phyloP scores from a whole-genome alignment of 2,113 vertebrate species.

The Rana temporaria region DNA sequence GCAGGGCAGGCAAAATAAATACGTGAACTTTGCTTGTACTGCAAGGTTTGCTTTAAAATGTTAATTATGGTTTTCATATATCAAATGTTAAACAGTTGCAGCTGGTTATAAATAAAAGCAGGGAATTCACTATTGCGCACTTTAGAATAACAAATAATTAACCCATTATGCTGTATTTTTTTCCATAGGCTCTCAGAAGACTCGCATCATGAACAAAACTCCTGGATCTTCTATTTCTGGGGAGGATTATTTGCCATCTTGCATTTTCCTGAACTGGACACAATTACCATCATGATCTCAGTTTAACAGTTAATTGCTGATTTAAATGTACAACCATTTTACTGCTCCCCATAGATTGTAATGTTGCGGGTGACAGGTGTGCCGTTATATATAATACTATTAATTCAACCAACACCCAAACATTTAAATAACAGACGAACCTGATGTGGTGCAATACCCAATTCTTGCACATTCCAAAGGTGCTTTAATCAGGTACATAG shows the following conservation, averaged over 20 bases:
- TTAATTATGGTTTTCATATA: too few relatives aligned
- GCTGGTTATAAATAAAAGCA: too few relatives aligned
- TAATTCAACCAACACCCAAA: neutral
- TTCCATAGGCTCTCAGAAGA: constrained; percentile 43
- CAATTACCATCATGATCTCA: neutral
- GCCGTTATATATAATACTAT: neutral
- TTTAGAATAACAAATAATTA: neutral
- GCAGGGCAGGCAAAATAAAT: too few relatives aligned
- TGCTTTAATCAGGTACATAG: too few relatives aligned
- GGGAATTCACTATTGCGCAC: too few relatives aligned
- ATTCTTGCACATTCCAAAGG: too few relatives aligned
- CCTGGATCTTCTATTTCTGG: neutral
- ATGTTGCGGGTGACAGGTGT: neutral
- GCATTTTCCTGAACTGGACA: constrained; percentile 19
- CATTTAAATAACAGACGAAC: neutral
- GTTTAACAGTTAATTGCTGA: neutral
- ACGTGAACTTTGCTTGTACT: too few relatives aligned
- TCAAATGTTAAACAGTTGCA: too few relatives aligned
- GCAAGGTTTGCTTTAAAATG: too few relatives aligned
- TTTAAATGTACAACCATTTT: neutral
- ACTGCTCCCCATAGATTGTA: neutral
- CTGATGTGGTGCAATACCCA: too few relatives aligned
- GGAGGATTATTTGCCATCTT: neutral
- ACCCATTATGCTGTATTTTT: neutral
- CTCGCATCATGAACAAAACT: constrained; percentile 38